Percentiles rank a stretch among this genome's conserved stretches.
These are phyloP conservation scores for Onchidella celtica DNA, from an alignment of 2,888 invertebrate genomes.

Conservation along the genomic window DNA sequence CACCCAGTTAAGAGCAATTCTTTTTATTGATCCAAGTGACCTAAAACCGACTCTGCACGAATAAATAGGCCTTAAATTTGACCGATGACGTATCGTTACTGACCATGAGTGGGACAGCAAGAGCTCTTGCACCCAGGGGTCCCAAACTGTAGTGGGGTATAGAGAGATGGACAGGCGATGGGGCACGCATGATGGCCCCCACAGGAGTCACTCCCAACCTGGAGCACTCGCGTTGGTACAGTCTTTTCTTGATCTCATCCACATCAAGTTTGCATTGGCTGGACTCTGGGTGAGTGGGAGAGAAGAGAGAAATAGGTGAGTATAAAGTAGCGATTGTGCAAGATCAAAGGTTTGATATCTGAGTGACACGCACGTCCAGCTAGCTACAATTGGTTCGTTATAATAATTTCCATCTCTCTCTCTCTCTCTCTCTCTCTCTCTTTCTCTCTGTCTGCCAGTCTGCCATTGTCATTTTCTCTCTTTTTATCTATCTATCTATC, in stretches of 20 bases:
- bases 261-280: slow-evolving; percentile 55
- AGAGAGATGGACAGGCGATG: slow-evolving; percentile 49
- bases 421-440: no score
- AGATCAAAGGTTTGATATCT: background rate
- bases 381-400: no score
- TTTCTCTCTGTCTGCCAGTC: no score
- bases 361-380: background rate
- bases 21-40: no score
- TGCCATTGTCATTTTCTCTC: no score
- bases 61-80: no score
- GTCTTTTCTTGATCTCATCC: slow-evolving; percentile 64
- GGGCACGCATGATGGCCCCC: slow-evolving; percentile 62
- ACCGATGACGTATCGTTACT: no score
- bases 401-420: no score
- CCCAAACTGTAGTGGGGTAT: slow-evolving; percentile 59
- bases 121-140: slow-evolving; percentile 65
- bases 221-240: slow-evolving; percentile 66
- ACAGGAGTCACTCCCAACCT: slow-evolving; percentile 65
- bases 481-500: no score
- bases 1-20: no score
- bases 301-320: background rate
- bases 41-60: no score
- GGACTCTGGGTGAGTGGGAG: background rate
- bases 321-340: background rate
- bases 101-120: slow-evolving; percentile 69